phyloP scores from a whole-genome alignment of 2,888 invertebrate species.

The Labia minor region DNA sequence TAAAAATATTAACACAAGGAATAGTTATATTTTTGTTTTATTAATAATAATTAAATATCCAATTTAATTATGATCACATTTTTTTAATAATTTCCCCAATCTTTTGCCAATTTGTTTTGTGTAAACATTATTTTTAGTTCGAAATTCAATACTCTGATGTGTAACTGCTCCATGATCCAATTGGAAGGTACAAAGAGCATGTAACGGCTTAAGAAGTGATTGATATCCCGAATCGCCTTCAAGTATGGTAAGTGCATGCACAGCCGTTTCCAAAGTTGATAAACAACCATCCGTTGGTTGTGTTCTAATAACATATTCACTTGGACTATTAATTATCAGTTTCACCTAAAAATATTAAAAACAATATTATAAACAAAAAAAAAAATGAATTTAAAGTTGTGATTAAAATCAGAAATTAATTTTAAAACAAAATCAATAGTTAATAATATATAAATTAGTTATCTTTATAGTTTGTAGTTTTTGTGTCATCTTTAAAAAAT shows the following conservation, averaged over 20 bases:
- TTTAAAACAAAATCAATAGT: too few relatives aligned
- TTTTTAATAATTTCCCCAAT: constrained; percentile 47
- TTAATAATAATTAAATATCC: too few relatives aligned
- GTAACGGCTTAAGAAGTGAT: constrained; percentile 63
- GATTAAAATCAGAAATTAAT: too few relatives aligned
- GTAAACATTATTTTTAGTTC: constrained; percentile 67
- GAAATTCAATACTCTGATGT: constrained; percentile 84
- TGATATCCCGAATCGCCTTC: constrained; percentile 49
- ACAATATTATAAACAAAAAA: constrained; percentile 2
- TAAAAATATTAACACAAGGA: too few relatives aligned
- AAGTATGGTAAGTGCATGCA: constrained; percentile 62
- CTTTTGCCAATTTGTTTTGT: constrained; percentile 70
- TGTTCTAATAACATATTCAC: constrained; percentile 84
- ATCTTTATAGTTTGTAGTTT: too few relatives aligned
- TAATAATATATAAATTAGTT: too few relatives aligned
- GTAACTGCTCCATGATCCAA: constrained; percentile 83
- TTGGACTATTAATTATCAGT: constrained; percentile 56
- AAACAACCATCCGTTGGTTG: constrained; percentile 86
- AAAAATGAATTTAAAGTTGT: too few relatives aligned
- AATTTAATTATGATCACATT: constrained; percentile 31
- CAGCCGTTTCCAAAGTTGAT: constrained; percentile 81
- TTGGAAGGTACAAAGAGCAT: constrained; percentile 75
- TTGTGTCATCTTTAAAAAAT: too few relatives aligned
- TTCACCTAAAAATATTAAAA: constrained; percentile 55
- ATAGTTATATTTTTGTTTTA: too few relatives aligned